Conservation (phyloP, 92 coral and sea anemone genomes). For the Palythoa grandiflora region DNA sequence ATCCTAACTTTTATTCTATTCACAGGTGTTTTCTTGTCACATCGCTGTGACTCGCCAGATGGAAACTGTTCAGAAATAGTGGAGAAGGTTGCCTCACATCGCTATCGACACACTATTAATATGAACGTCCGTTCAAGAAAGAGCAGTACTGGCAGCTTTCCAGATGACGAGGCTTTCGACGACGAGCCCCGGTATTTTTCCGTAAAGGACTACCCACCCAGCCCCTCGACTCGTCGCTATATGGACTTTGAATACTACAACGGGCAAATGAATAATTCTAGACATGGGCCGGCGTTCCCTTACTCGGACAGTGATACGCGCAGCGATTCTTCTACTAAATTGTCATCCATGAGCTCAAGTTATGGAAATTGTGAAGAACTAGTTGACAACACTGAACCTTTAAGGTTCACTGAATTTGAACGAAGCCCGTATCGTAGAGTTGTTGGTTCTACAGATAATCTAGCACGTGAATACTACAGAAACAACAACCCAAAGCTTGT, state of each 20-base stretch:
- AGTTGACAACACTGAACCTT: constrained; percentile 56
- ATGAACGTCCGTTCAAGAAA: constrained; percentile 53
- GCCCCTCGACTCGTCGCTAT: constrained; percentile 73
- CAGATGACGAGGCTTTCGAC: constrained; percentile 55
- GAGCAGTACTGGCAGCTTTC: constrained; percentile 42
- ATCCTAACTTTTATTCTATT: not conserved
- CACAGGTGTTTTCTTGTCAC: constrained; percentile 35
- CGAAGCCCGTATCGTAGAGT: constrained; percentile 74
- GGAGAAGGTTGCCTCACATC: constrained; percentile 40
- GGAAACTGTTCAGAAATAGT: constrained; percentile 47
- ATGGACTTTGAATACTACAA: constrained; percentile 55
- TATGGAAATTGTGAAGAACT: constrained; percentile 86
- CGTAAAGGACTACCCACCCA: constrained; percentile 65
- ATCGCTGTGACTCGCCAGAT: constrained; percentile 4
- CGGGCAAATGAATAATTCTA: constrained; percentile 57
- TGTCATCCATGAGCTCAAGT: constrained; percentile 87
- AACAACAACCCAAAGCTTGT: constrained; percentile 66
- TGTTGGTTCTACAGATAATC: constrained; percentile 79
- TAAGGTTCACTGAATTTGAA: constrained; percentile 58
- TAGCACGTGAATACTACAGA: constrained; percentile 68
- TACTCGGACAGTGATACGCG: constrained; percentile 91
- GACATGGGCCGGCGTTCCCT: constrained; percentile 83
- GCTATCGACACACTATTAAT: constrained; percentile 53
- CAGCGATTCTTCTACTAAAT: constrained; percentile 88
- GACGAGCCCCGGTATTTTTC: constrained; percentile 59